phyloP scores from a whole-genome alignment of 2,113 vertebrate genomes.

The Diadophis punctatus region DNA sequence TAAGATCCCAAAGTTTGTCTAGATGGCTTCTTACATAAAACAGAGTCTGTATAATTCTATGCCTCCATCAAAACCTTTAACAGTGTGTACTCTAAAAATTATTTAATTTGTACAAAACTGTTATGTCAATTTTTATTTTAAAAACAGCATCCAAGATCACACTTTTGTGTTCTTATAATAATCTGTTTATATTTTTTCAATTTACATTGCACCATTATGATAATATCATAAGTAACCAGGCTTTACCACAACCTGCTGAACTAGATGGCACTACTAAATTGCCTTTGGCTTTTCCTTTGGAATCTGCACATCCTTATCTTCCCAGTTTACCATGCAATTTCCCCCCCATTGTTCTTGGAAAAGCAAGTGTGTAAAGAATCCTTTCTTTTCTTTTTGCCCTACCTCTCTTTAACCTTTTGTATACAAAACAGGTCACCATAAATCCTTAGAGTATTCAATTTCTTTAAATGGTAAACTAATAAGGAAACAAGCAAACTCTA shows the following conservation, averaged over 20 bases:
- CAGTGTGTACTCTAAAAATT: not conserved
- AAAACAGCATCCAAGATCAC: not conserved
- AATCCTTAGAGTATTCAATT: constrained; percentile 15
- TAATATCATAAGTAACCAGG: not conserved
- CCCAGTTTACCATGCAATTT: not conserved
- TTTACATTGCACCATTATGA: not conserved
- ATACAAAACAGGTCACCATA: not conserved
- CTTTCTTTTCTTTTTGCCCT: constrained; percentile 24
- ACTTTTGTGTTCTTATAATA: not conserved
- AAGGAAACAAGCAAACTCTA: constrained; percentile 8
- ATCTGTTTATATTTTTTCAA: not conserved
- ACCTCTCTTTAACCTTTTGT: constrained; percentile 9
- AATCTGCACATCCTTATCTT: not conserved
- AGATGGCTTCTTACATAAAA: not conserved
- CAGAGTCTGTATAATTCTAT: not conserved
- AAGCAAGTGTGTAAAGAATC: not conserved
- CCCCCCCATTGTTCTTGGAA: not conserved
- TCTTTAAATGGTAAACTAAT: constrained; percentile 1
- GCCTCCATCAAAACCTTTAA: not conserved
- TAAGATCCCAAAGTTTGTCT: not conserved
- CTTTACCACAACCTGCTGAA: not conserved
- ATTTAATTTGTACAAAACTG: not conserved
- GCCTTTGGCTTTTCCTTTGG: not conserved
- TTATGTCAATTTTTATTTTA: not conserved
- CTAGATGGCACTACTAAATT: not conserved